A percentile compares a stretch with the other conserved stretches of the same genome.
Conservation (phyloP, 2,113 vertebrate genomes). For the Lipotes vexillifer region DNA sequence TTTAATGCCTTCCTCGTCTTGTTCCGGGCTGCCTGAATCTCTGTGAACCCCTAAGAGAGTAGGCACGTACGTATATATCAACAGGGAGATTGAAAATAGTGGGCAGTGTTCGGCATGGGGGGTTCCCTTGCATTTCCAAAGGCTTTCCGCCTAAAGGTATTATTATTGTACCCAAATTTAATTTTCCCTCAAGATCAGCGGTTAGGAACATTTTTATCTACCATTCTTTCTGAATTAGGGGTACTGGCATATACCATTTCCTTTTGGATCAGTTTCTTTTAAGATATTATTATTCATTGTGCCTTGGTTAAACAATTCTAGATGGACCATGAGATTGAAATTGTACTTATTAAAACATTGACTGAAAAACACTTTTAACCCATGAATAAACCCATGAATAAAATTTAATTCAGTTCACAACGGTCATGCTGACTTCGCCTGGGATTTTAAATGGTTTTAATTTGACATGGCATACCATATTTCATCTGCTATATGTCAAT, state of each 20-base stretch:
- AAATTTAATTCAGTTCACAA: not conserved
- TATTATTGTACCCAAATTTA: not conserved
- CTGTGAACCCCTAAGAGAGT: not conserved
- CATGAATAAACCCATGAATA: not conserved
- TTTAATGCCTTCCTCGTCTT: not conserved
- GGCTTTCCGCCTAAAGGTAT: not conserved
- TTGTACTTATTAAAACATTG: not conserved
- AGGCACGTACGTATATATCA: not conserved
- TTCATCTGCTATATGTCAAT: not conserved
- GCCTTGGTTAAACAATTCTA: not conserved
- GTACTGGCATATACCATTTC: not conserved
- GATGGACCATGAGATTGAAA: not conserved
- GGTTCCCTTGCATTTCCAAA: not conserved
- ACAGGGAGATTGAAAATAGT: not conserved
- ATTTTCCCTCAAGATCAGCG: not conserved
- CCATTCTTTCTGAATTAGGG: not conserved
- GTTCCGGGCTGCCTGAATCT: not conserved
- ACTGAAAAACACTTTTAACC: not conserved
- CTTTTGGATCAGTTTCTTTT: conserved; percentile 30
- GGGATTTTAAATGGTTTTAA: not conserved
- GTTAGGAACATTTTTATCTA: not conserved
- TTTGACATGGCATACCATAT: not conserved
- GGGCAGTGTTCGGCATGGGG: not conserved
- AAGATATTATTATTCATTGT: not conserved
- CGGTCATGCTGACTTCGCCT: not conserved